phyloP scores from a whole-genome alignment of 2,888 invertebrate genomes.

The Perizoma flavofasciatum region DNA sequence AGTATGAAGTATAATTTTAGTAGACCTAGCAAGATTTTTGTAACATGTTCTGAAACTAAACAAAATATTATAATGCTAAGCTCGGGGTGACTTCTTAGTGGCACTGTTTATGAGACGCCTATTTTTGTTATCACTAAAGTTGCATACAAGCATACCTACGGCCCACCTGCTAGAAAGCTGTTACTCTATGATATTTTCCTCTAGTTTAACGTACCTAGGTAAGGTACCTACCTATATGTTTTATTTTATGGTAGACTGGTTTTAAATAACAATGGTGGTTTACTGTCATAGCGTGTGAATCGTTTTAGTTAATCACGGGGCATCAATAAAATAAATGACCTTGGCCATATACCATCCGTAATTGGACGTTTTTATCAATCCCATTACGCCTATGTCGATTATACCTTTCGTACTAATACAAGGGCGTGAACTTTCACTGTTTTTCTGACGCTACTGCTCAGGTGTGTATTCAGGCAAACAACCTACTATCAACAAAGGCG shows the following conservation, averaged over 20 bases:
- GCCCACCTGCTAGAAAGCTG: too few species aligned
- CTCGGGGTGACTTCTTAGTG: too few species aligned
- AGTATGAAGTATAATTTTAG: slow-evolving; percentile 5
- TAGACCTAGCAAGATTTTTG: too few species aligned
- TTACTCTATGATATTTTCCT: too few species aligned
- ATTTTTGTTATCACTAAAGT: too few species aligned
- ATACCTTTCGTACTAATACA: slow-evolving; percentile 9
- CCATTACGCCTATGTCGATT: slow-evolving; percentile 8
- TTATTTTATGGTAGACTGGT: background rate
- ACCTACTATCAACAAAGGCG: too few species aligned
- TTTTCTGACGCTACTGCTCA: slow-evolving; percentile 5
- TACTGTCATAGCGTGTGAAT: slow-evolving; percentile 8
- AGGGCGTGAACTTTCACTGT: slow-evolving; percentile 2
- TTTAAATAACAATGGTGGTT: background rate
- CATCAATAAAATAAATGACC: slow-evolving; percentile 7
- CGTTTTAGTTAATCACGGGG: slow-evolving; percentile 7
- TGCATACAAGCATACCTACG: too few species aligned
- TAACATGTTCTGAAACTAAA: too few species aligned
- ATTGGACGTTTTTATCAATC: slow-evolving; percentile 7
- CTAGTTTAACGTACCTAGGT: too few species aligned
- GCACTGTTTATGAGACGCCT: too few species aligned
- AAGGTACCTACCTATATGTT: too few species aligned
- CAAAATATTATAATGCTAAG: too few species aligned
- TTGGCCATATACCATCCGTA: slow-evolving; percentile 8
- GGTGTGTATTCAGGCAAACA: background rate